Evolutionary conservation across 2,888 invertebrate species (phyloP).

Genomic region (Tolmerus cingulatus): DNA sequence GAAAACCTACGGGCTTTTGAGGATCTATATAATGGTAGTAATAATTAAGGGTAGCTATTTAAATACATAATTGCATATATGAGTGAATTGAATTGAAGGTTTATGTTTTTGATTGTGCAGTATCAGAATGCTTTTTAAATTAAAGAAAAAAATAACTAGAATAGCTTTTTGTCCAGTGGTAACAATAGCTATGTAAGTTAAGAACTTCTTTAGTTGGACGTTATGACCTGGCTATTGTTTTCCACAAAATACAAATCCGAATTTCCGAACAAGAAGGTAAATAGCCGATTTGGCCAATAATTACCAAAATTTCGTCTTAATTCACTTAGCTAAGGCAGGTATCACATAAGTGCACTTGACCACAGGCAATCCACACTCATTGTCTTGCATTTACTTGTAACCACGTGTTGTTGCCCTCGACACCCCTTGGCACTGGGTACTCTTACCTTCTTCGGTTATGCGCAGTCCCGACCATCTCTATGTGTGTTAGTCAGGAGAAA

Average conservation of each 20-base stretch:
- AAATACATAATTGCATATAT: too few species aligned
- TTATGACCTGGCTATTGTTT: neutral
- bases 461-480: neutral
- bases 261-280: neutral
- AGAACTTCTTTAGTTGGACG: neutral
- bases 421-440: neutral
- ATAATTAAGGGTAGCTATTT: too few species aligned
- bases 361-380: conserved; percentile 21
- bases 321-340: neutral
- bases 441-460: conserved; percentile 8
- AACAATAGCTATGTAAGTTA: neutral
- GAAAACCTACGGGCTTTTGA: too few species aligned
- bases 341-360: conserved; percentile 11
- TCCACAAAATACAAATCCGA: neutral
- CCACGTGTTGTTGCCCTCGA: conserved; percentile 19
- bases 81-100: too few species aligned
- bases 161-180: neutral
- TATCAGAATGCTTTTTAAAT: neutral
- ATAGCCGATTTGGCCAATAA: neutral
- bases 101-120: too few species aligned
- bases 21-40: too few species aligned
- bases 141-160: neutral
- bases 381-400: conserved; percentile 17
- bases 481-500: conserved; percentile 22
- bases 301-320: neutral